Conservation (phyloP, 2,888 invertebrate genomes). For the Standfussiana lucernea region DNA sequence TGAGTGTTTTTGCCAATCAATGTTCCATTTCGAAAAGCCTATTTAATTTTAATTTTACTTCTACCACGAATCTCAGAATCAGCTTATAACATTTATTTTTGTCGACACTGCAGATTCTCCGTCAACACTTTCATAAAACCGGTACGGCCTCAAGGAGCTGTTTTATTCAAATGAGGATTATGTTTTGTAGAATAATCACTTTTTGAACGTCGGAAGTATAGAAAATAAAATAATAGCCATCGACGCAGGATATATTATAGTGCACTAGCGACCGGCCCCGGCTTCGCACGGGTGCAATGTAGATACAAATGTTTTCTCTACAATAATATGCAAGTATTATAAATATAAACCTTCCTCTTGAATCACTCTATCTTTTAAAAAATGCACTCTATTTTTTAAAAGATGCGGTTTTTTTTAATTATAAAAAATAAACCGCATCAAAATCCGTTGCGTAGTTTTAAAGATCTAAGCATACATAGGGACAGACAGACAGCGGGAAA, state of each 20-base stretch:
- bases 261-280: too few relatives aligned
- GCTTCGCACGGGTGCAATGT: too few relatives aligned
- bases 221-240: background rate
- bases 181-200: background rate
- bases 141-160: background rate
- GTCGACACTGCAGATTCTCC: background rate
- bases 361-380: too few relatives aligned
- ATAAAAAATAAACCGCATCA: too few relatives aligned
- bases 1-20: background rate
- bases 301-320: too few relatives aligned
- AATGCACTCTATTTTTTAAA: too few relatives aligned
- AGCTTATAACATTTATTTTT: background rate
- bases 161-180: slow-evolving; percentile 10
- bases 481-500: too few relatives aligned
- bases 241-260: background rate
- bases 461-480: too few relatives aligned
- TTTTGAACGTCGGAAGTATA: background rate
- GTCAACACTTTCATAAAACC: slow-evolving; percentile 4
- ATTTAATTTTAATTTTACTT: background rate
- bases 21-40: background rate
- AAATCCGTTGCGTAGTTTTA: too few relatives aligned
- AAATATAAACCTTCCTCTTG: too few relatives aligned
- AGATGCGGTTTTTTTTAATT: too few relatives aligned
- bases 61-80: background rate
- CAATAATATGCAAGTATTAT: too few relatives aligned